Evolutionary conservation across 1,140 invertebrate genomes (phyloP), one percentile per base, ranked within the genome.

Genomic region (Myzus persicae): DNA sequence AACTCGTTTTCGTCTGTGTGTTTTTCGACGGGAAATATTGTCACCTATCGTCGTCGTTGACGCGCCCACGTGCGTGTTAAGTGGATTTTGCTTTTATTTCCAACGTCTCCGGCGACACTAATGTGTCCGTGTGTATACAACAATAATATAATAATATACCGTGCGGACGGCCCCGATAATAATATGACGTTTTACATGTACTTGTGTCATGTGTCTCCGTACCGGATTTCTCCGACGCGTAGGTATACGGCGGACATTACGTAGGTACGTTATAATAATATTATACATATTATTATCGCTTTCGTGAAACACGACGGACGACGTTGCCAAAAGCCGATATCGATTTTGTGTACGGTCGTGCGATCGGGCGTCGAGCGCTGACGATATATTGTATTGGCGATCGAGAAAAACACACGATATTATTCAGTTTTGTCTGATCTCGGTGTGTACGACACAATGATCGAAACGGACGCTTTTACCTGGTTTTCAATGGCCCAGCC

Each of bases 41-140:
- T 92, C 91, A 92, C 91, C 91, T 48, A 91, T 54, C 46, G 87
- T 51, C 88, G 46, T 1, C 22, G 46, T 14, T 24, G 67, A 82
- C 91, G 91, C 91, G 44, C 91, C 91, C 91, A 92, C 91, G 91
- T 92, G 67, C 40, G 67, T 46, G 67, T 92, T 92, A 92, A 92
- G 91, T 92, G 91, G 67, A 82, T 92, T 92, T 92, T 92, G 91
- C 91, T 92, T 92, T 92, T 92, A 92, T 92, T 92, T 54, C 88
- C 88, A 54, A 54, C 22, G 46, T 38, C 36, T 5, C 36, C 88
- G 88, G 22, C 88, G 36, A 36, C 84, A 40, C 88, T 89, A 88
- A 88, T 88, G 85, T 38, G 85, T 38, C 46, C 44, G 8, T 18
- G 59, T 67, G 9, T 18, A 31, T 67, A 26, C 6, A 22, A 87